A percentile compares a stretch with the other conserved stretches of the same genome.
Evolutionary conservation across 2,888 invertebrate genomes (phyloP).

Genomic region (Xylocampa areola): DNA sequence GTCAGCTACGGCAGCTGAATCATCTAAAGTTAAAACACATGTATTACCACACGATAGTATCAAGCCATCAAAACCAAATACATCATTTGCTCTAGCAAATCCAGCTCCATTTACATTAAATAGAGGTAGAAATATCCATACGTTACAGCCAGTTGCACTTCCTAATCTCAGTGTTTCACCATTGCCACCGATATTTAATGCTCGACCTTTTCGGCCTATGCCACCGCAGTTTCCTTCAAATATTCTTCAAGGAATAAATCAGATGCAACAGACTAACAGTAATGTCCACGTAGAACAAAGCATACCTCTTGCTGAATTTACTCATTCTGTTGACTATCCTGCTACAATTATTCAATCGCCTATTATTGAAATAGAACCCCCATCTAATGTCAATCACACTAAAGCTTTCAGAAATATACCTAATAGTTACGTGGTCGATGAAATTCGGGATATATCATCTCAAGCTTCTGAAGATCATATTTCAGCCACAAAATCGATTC

Average conservation of each 20-base stretch:
- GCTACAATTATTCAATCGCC: conserved; percentile 93
- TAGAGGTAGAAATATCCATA: conserved; percentile 85
- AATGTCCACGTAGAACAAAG: conserved; percentile 91
- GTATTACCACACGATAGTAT: conserved; percentile 71
- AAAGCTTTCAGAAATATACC: conserved; percentile 83
- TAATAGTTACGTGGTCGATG: conserved; percentile 78
- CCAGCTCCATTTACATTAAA: conserved; percentile 84
- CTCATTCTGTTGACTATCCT: conserved; percentile 93
- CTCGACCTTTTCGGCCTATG: conserved; percentile 87
- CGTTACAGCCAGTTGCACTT: conserved; percentile 90
- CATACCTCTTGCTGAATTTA: conserved; percentile 91
- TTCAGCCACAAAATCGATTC: conserved; percentile 79
- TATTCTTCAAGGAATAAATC: conserved; percentile 74
- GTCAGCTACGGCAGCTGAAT: conserved; percentile 82
- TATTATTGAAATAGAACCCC: conserved; percentile 89
- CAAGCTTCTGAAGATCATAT: conserved; percentile 87
- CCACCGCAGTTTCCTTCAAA: conserved; percentile 67
- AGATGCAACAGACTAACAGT: conserved; percentile 71
- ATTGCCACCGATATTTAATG: conserved; percentile 91
- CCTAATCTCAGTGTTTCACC: conserved; percentile 91
- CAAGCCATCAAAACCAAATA: conserved; percentile 68
- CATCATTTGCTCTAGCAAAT: conserved; percentile 79
- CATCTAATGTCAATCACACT: conserved; percentile 73
- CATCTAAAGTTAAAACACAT: conserved; percentile 81
- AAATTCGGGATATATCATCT: conserved; percentile 86